These are phyloP conservation scores for Dendrocincla fuliginosa DNA, from an alignment of 2,797 vertebrate genomes.

Conservation along the genomic window DNA sequence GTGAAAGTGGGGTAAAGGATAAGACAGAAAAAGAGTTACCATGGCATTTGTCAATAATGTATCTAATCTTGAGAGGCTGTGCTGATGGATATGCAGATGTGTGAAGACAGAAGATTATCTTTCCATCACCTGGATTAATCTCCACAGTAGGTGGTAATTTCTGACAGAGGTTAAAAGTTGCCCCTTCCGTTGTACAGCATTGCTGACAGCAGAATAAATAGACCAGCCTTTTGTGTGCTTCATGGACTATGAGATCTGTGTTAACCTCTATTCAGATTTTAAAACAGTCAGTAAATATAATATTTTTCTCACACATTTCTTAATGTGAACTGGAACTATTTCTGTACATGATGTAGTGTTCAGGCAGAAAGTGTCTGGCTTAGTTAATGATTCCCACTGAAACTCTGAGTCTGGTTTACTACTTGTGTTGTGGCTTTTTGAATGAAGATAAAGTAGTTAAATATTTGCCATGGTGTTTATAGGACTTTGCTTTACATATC, in stretches of 20 bases:
- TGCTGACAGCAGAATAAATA: neutral
- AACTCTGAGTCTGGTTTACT: neutral
- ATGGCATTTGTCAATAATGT: slow-evolving; percentile 79
- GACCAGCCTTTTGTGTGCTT: neutral
- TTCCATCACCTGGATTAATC: slow-evolving; percentile 66
- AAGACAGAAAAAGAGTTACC: slow-evolving; percentile 48
- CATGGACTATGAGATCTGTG: neutral
- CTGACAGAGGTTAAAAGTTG: neutral
- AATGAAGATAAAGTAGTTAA: slow-evolving; percentile 21
- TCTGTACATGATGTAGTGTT: neutral
- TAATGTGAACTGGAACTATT: neutral
- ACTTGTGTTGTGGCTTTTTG: neutral
- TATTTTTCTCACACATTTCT: neutral
- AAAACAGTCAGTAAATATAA: neutral
- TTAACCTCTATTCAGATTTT: neutral
- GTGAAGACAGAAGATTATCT: slow-evolving; percentile 73
- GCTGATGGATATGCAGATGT: slow-evolving; percentile 84
- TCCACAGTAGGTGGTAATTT: slow-evolving; percentile 59
- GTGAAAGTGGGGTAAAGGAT: slow-evolving; percentile 50
- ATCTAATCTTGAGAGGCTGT: slow-evolving; percentile 70
- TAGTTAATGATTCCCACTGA: neutral
- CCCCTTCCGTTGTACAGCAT: neutral
- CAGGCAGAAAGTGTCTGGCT: neutral
- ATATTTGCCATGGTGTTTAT: neutral
- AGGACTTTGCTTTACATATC: neutral